These are phyloP conservation scores for Ochotona curzoniae DNA, from an alignment of 2,113 vertebrate species.

Conservation along the genomic window DNA sequence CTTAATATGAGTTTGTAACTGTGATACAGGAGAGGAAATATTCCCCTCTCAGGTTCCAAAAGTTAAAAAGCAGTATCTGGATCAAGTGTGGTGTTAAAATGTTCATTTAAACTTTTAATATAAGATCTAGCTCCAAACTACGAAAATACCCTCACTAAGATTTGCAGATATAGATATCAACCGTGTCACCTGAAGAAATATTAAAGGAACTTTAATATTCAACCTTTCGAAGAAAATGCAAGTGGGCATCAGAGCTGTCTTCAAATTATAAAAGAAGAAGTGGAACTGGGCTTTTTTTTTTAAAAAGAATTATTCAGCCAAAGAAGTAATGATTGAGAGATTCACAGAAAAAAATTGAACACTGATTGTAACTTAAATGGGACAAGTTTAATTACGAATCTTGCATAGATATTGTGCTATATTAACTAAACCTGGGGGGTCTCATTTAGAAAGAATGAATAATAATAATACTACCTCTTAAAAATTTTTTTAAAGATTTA, in stretches of 20 bases:
- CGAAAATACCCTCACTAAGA: not conserved
- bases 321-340: not conserved
- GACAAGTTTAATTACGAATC: not conserved
- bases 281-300: not conserved
- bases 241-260: not conserved
- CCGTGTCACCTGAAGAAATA: not conserved
- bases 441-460: not conserved
- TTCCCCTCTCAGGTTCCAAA: not conserved
- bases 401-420: not conserved
- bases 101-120: not conserved
- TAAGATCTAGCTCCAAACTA: not conserved
- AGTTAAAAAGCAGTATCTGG: not conserved
- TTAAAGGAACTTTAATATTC: not conserved
- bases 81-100: not conserved
- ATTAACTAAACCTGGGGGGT: not conserved
- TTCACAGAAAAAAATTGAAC: not conserved
- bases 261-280: not conserved
- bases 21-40: not conserved
- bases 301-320: not conserved
- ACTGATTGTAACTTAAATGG: not conserved
- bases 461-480: not conserved
- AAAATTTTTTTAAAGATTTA: too few species aligned
- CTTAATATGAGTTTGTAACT: not conserved
- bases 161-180: not conserved
- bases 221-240: not conserved